These are phyloP conservation scores for Dendrolimus kikuchii DNA, from an alignment of 1,140 invertebrate genomes.

Conservation along the genomic window DNA sequence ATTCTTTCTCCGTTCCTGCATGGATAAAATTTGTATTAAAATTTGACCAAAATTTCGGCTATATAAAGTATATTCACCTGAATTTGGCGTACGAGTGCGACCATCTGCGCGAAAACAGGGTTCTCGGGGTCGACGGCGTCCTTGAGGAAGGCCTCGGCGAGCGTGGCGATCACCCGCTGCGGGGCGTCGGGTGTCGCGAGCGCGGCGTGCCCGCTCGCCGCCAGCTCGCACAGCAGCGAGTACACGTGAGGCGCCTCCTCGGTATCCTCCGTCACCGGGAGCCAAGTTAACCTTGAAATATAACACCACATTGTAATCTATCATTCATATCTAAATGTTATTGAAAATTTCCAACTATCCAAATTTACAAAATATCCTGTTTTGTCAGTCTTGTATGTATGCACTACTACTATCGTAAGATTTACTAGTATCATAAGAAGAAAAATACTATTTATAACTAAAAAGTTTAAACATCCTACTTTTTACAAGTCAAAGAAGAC, in stretches of 20 bases:
- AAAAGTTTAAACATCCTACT: too few relatives aligned
- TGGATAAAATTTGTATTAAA: too few relatives aligned
- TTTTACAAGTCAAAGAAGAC: too few relatives aligned
- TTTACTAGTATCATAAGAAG: too few relatives aligned
- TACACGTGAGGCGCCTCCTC: slow-evolving; percentile 97
- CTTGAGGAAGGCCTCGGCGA: slow-evolving; percentile 90
- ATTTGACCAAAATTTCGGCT: too few relatives aligned
- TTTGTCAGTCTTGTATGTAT: too few relatives aligned
- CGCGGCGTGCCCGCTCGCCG: slow-evolving; percentile 91
- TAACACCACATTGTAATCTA: background rate
- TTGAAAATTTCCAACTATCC: too few relatives aligned
- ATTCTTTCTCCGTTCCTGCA: too few relatives aligned
- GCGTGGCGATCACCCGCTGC: slow-evolving; percentile 88
- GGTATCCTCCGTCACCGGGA: slow-evolving; percentile 95
- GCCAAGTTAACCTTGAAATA: slow-evolving; percentile 86
- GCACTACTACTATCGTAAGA: too few relatives aligned
- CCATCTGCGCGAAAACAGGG: slow-evolving; percentile 84
- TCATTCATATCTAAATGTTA: too few relatives aligned
- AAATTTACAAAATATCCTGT: too few relatives aligned
- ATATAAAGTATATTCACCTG: slow-evolving; percentile 25
- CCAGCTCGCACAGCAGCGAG: slow-evolving; percentile 94
- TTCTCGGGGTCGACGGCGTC: slow-evolving; percentile 84
- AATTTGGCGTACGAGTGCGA: slow-evolving; percentile 71
- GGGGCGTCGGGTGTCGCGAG: slow-evolving; percentile 91
- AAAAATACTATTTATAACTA: too few relatives aligned